phyloP scores from a whole-genome alignment of 2,113 vertebrate genomes.

The Catharus minimus region DNA sequence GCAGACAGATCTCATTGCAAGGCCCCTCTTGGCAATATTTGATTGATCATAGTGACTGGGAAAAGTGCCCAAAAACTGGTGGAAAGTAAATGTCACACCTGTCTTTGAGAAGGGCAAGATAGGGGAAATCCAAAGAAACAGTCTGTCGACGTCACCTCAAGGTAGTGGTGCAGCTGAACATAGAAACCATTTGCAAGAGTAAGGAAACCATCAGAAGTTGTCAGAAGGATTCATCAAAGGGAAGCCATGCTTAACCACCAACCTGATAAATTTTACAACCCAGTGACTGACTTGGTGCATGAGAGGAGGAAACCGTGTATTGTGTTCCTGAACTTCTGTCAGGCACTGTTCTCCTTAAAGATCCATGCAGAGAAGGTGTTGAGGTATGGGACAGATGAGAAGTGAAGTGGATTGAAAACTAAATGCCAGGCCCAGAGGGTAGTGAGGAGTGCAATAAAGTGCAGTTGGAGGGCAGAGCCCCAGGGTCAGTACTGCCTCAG shows the following conservation, averaged over 20 bases:
- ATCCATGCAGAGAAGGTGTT: neutral
- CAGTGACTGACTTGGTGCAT: neutral
- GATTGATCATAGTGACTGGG: too few species aligned
- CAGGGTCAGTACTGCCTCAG: neutral
- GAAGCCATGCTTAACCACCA: neutral
- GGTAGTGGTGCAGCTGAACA: neutral
- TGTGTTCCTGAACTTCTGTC: neutral
- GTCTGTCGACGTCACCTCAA: neutral
- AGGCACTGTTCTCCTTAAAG: fast-evolving
- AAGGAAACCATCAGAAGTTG: neutral
- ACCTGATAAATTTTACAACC: neutral
- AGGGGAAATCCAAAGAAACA: neutral
- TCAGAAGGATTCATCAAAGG: neutral
- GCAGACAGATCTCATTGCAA: neutral
- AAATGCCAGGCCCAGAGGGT: neutral
- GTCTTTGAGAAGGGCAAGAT: neutral
- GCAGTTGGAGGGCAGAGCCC: neutral
- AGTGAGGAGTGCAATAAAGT: fast-evolving
- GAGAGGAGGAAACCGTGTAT: neutral
- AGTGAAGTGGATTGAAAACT: neutral
- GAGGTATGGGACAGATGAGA: neutral
- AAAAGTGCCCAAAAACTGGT: neutral
- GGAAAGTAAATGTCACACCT: neutral
- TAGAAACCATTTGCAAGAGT: neutral
- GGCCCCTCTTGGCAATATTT: neutral